These are phyloP conservation scores for Platygyra sinensis DNA, from an alignment of 64 coral and sea anemone genomes.

Conservation along the genomic window DNA sequence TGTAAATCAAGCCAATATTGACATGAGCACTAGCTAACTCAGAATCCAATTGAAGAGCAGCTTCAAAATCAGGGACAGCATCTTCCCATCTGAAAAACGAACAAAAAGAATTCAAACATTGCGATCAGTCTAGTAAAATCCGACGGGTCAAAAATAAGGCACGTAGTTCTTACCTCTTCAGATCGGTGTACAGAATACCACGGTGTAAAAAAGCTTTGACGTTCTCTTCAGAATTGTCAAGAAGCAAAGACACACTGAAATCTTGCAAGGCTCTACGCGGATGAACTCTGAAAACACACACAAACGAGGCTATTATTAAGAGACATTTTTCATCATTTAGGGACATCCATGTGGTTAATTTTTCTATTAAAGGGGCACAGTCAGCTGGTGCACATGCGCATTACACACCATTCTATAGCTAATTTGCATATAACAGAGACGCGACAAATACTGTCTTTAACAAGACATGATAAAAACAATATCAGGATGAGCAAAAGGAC, in stretches of 20 bases:
- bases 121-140: background rate
- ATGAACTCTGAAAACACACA: slow-evolving; percentile 60
- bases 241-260: slow-evolving; percentile 90
- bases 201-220: slow-evolving; percentile 92
- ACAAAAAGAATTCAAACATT: background rate
- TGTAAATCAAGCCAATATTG: slow-evolving; percentile 92
- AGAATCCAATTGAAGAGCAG: slow-evolving; percentile 71
- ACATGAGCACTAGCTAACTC: slow-evolving; percentile 86
- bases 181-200: slow-evolving; percentile 94
- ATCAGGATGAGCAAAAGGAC: no score
- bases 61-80: slow-evolving; percentile 91
- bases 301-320: background rate
- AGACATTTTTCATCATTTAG: background rate
- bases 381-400: no score
- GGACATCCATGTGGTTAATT: no score
- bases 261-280: slow-evolving; percentile 92
- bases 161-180: slow-evolving; percentile 70
- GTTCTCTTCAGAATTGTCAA: slow-evolving; percentile 74
- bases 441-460: no score
- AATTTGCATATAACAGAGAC: no score
- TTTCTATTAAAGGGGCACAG: no score
- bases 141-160: no score
- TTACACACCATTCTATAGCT: no score
- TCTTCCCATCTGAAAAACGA: slow-evolving; percentile 85
- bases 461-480: no score